phyloP scores from a whole-genome alignment of 2,113 vertebrate genomes.

The Empidonax traillii region DNA sequence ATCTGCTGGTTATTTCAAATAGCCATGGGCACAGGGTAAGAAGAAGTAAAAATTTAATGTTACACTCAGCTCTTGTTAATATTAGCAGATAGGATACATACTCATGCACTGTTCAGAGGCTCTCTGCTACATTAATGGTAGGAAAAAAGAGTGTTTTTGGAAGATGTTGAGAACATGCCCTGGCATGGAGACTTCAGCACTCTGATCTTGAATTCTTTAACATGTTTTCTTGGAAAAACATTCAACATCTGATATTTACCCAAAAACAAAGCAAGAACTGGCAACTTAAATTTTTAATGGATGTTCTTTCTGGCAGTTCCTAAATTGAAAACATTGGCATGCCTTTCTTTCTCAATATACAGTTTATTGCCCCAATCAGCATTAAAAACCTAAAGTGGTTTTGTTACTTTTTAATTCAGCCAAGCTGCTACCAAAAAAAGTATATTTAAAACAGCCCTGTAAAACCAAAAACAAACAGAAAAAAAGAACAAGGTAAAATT shows the following conservation, averaged over 20 bases:
- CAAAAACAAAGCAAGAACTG: not conserved
- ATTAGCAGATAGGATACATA: not conserved
- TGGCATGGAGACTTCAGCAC: not conserved
- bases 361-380: not conserved
- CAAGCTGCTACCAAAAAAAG: not conserved
- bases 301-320: not conserved
- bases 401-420: not conserved
- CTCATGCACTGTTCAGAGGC: not conserved
- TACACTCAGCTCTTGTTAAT: not conserved
- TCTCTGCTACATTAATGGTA: not conserved
- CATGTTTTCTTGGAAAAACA: not conserved
- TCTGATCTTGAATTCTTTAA: not conserved
- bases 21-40: not conserved
- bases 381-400: not conserved
- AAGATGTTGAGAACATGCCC: not conserved
- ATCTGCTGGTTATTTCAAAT: not conserved
- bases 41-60: not conserved
- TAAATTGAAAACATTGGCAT: not conserved
- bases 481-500: not conserved
- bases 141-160: not conserved
- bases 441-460: not conserved
- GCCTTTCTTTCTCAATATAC: not conserved
- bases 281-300: not conserved
- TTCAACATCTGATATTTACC: not conserved
- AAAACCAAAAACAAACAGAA: not conserved